Evolutionary conservation across 1,140 invertebrate species (phyloP), one percentile per base, ranked within the genome.

Genomic region (Bathynomus jamesi): DNA sequence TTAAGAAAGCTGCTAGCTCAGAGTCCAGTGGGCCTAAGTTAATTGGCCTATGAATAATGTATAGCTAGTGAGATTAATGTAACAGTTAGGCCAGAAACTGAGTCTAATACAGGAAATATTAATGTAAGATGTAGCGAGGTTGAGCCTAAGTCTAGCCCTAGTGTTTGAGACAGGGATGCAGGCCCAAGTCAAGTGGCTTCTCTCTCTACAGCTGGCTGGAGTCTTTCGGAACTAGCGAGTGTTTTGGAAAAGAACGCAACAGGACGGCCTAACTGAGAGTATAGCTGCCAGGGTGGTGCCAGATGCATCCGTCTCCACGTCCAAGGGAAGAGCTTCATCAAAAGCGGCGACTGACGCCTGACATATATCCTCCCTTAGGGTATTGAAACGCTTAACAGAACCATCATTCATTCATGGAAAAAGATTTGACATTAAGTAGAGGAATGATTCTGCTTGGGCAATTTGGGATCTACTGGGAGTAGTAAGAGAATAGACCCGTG

Each of bases 301-400:
- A 24, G 24, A 69, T 8, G 61, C 24, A 69, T 62, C 25, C 25
- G 61, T 27, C 24, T 24, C 17, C 62, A 27, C 17, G 21, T 28
- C 11, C 60, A 28, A 53, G n/a, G 32, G 29, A n/a, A 60, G 64
- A 71, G 40, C 61, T 53, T 40, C 24, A 69, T 79, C 78, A 62
- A 62, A 62, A 25, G 5, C 61, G 28, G 61, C 61, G 4, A 62
- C 4, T 25, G 61, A 62, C 5, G 61, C 61, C 28, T 62, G 24
- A 27, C 61, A 62, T 7, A 62, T 62, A 4, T 62, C 61, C 4
- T 62, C 61, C 28, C n/a, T n/a, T 5, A 62, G n/a, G n/a, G 61
- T 25, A n/a, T 62, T 62, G n/a, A 62, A 62, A n/a, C 61, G 7
- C 61, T n/a, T 10, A 62, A n/a, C 28, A 7, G 61, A 21, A n/a